Evolutionary conservation across 2,113 vertebrate genomes (phyloP), one percentile per base, ranked within the genome.

Genomic region (Strix aluco): DNA sequence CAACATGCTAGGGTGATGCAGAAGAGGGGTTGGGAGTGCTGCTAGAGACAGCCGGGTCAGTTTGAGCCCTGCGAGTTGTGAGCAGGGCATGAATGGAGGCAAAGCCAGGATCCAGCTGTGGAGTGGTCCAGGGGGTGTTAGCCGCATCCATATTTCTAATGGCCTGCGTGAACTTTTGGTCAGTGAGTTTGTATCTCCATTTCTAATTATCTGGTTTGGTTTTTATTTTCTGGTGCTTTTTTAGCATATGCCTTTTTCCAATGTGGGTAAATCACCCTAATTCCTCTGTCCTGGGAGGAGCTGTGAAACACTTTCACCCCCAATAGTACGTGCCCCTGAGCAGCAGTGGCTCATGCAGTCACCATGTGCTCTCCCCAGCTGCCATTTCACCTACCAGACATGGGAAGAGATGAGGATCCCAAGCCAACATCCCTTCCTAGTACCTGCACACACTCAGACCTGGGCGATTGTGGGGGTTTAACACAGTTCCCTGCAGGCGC

Each of bases 281-380:
- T 78, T 63, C 20, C 29, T 66, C n/a, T 26, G 19, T 79, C 52
- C 49, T 2, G 1, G 44, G 46, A 74, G 27, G 52, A 86, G 21
- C 7, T 38, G 38, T 46, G 54, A 36, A 84, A 44, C 49, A 29
- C 8, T 16, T 52, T 40, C 16, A 18, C 7, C 44, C 29, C 9
- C 16, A 12, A 4, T 1, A 10, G 42, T 6, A 5, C 3, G 0
- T 30, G 46, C 9, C 38, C 32, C 62, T 11, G 36, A 40, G 74
- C 66, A 73, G 55, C 61, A 25, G 29, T 6, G 2, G 5, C 26
- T 63, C 5, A 0, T 5, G 26, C 0, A 1, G 20, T 62, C 57
- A 23, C 42, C 61, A 11, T 2, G 1, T 15, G 73, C 27, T 62
- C 30, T 10, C 52, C 80, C 32, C 57, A 57, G 61, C 67, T 40